Evolutionary conservation across 2,888 invertebrate species (phyloP).

Genomic region (Meganola albula): DNA sequence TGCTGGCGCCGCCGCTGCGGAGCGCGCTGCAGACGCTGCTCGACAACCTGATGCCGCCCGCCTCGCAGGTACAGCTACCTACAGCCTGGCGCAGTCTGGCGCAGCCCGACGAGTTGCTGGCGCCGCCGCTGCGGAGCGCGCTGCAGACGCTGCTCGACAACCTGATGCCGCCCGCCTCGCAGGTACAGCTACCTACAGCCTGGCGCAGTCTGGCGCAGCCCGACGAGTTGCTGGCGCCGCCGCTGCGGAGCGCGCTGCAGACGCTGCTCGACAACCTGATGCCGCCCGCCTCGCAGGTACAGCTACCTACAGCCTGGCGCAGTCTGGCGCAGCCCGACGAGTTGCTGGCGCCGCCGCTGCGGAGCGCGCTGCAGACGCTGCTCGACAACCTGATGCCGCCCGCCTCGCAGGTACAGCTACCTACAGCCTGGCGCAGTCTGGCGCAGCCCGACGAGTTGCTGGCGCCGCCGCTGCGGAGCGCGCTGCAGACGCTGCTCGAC

Average conservation of each 20-base stretch:
- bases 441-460: slow-evolving; percentile 89
- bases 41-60: slow-evolving; percentile 39
- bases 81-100: slow-evolving; percentile 89
- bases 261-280: slow-evolving; percentile 53
- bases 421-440: slow-evolving; percentile 88
- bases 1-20: slow-evolving; percentile 81
- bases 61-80: slow-evolving; percentile 34
- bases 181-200: no score
- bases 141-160: slow-evolving; percentile 69
- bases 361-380: slow-evolving; percentile 77
- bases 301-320: no score
- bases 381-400: slow-evolving; percentile 44
- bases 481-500: slow-evolving; percentile 72
- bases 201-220: slow-evolving; percentile 90
- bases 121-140: slow-evolving; percentile 78
- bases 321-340: slow-evolving; percentile 90
- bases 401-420: slow-evolving; percentile 34
- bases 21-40: slow-evolving; percentile 76
- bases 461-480: slow-evolving; percentile 77
- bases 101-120: slow-evolving; percentile 87
- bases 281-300: slow-evolving; percentile 38
- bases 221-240: slow-evolving; percentile 83
- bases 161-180: slow-evolving; percentile 40
- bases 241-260: slow-evolving; percentile 78
- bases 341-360: slow-evolving; percentile 81